These are phyloP conservation scores for Poecilia picta DNA, from an alignment of 2,797 vertebrate species.

Conservation along the genomic window DNA sequence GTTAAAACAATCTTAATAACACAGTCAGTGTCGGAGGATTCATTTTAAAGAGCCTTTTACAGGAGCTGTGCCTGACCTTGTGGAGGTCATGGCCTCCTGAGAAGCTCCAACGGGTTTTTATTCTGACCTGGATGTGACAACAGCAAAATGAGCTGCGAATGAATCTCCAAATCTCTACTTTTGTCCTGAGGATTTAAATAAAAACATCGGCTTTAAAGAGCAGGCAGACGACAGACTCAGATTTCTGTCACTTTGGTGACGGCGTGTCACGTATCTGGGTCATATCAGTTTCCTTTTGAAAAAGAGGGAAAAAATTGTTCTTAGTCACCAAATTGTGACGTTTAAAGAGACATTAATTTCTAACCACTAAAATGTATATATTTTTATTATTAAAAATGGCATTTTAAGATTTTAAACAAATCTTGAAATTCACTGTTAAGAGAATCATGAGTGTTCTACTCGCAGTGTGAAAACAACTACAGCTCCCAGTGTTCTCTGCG, in stretches of 20 bases:
- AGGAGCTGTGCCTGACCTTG: background rate
- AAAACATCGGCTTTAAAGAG: background rate
- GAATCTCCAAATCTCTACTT: constrained; percentile 27
- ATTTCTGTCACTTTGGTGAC: background rate
- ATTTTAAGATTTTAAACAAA: background rate
- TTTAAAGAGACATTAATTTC: background rate
- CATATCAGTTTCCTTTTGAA: background rate
- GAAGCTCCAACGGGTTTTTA: constrained; percentile 23
- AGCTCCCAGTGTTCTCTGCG: constrained; percentile 33
- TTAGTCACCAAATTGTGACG: background rate
- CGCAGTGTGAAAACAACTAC: constrained; percentile 34
- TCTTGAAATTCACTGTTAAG: background rate
- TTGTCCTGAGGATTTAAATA: constrained; percentile 34
- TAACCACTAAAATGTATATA: background rate
- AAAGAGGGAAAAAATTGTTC: background rate
- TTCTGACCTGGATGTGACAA: constrained; percentile 31
- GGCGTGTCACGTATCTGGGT: background rate
- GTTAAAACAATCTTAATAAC: background rate
- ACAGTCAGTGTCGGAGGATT: background rate
- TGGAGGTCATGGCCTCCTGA: background rate
- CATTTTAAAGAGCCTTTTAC: background rate
- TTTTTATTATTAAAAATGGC: background rate
- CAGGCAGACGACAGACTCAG: constrained; percentile 12
- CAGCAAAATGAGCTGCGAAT: constrained; percentile 44
- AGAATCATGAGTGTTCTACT: background rate